Evolutionary conservation across 2,888 invertebrate genomes (phyloP).

Genomic region (Stenchaetothrips biformis): DNA sequence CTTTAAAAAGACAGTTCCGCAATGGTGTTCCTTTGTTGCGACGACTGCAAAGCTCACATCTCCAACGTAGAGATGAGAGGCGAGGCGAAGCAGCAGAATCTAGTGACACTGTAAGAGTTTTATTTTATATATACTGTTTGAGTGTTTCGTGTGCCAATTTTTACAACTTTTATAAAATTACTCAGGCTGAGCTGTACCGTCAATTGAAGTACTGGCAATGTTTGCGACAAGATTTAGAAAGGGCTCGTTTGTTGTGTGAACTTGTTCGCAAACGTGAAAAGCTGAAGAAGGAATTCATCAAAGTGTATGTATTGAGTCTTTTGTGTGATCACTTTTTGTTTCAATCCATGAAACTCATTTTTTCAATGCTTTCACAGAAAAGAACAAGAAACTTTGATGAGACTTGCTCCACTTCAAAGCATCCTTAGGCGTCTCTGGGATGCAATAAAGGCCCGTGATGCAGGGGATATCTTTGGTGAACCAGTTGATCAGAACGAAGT

Average conservation of each 20-base stretch:
- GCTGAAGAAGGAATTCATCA: conserved; percentile 80
- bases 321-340: neutral
- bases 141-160: neutral
- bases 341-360: neutral
- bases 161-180: neutral
- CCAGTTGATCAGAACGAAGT: conserved; percentile 84
- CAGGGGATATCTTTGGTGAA: conserved; percentile 83
- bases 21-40: conserved; percentile 93
- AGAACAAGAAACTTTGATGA: conserved; percentile 73
- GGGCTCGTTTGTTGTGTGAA: conserved; percentile 87
- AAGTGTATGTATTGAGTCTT: conserved; percentile 50
- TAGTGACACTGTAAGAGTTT: conserved; percentile 39
- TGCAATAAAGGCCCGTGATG: conserved; percentile 70
- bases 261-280: conserved; percentile 93
- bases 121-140: conserved; percentile 26
- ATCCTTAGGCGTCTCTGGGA: conserved; percentile 73
- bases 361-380: conserved; percentile 45
- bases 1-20: conserved; percentile 85
- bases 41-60: conserved; percentile 58
- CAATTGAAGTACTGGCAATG: conserved; percentile 92
- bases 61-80: conserved; percentile 42
- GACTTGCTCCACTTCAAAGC: conserved; percentile 76
- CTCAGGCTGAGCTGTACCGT: conserved; percentile 64
- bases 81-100: conserved; percentile 40
- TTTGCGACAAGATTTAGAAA: conserved; percentile 87